Evolutionary conservation across 53 echinoderm and acorn worm genomes (phyloP).

Genomic region (Astropecten irregularis): DNA sequence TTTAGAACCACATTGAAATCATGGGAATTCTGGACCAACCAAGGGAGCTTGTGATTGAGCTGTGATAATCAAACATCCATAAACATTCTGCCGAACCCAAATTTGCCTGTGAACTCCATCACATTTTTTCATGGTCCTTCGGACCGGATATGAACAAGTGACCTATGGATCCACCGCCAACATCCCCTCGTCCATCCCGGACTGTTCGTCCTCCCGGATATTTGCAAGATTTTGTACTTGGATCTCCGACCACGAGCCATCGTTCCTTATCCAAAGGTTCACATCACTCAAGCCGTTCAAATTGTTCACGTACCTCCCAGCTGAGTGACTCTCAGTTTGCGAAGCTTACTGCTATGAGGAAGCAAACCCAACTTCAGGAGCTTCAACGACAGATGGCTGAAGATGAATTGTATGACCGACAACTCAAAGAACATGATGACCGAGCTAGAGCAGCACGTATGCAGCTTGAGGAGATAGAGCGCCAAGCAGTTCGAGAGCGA

Average conservation of each 20-base stretch:
- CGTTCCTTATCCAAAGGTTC: neutral
- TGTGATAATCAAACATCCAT: too few species aligned
- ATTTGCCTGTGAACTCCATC: too few species aligned
- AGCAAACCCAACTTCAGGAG: neutral
- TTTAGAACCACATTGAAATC: too few species aligned
- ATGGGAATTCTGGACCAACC: too few species aligned
- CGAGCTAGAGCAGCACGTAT: neutral
- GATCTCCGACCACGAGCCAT: neutral
- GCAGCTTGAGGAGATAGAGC: conserved; percentile 6
- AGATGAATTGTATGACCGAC: neutral
- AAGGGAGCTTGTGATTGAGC: too few species aligned
- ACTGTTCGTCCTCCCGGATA: neutral
- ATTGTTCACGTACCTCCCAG: neutral
- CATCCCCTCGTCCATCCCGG: neutral
- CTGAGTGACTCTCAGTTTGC: conserved; percentile 9
- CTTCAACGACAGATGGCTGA: neutral
- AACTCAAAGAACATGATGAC: neutral
- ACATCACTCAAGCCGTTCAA: neutral
- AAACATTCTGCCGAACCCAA: too few species aligned
- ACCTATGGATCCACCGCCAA: conserved; percentile 17
- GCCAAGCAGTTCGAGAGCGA: neutral
- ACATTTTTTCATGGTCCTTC: conserved; percentile 25
- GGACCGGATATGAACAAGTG: too few species aligned
- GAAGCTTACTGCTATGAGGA: neutral
- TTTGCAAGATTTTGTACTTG: too few species aligned